Conservation (phyloP, 2,797 vertebrate species). For the Vultur gryphus region DNA sequence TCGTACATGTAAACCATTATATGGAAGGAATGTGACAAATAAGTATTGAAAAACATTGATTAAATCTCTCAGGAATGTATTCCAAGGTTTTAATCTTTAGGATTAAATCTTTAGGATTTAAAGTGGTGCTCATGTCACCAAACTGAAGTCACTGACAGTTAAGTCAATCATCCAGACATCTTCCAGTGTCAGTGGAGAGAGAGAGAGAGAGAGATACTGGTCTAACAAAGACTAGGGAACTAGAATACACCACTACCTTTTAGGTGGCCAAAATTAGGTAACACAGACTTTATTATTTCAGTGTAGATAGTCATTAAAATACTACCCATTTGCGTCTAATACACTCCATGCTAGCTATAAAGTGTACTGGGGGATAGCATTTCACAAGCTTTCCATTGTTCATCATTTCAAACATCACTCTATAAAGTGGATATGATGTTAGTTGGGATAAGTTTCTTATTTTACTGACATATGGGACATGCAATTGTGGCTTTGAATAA, state of each 20-base stretch:
- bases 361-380: not conserved
- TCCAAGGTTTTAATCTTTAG: not conserved
- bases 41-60: not conserved
- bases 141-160: not conserved
- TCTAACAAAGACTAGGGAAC: not conserved
- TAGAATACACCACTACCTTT: not conserved
- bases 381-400: slow-evolving; percentile 10
- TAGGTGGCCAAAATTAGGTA: not conserved
- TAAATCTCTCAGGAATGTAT: not conserved
- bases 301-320: not conserved
- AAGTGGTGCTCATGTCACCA: not conserved
- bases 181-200: not conserved
- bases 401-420: slow-evolving; percentile 20
- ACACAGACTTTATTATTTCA: not conserved
- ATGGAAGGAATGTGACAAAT: not conserved
- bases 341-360: not conserved
- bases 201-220: not conserved
- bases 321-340: not conserved
- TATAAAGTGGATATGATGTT: slow-evolving; percentile 14
- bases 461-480: not conserved
- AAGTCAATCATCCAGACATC: not conserved
- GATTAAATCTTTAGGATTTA: not conserved
- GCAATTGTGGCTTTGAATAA: slow-evolving; percentile 35
- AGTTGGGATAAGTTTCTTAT: slow-evolving; percentile 8
- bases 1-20: not conserved